A percentile compares a stretch with the other conserved stretches of the same genome.
phyloP scores from a whole-genome alignment of 2,888 invertebrate genomes.

The Pseudococcus jackbeardsleyi region DNA sequence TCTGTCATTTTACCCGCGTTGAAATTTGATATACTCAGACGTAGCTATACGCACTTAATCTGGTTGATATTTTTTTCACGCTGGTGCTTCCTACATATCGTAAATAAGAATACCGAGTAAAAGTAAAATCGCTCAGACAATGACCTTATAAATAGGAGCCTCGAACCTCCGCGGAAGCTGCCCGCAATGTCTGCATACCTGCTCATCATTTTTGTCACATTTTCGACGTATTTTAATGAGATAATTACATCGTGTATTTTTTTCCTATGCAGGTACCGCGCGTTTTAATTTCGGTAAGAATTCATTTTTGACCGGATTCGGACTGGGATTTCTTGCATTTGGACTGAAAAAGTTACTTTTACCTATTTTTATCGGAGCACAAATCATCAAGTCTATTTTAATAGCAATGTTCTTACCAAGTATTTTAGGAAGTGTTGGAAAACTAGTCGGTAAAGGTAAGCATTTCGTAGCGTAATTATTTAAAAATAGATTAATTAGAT shows the following conservation, averaged over 20 bases:
- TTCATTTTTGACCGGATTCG: slow-evolving; percentile 77
- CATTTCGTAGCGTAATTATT: neutral
- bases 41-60: neutral
- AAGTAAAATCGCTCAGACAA: slow-evolving; percentile 44
- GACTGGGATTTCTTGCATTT: slow-evolving; percentile 80
- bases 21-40: neutral
- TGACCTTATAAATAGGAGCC: slow-evolving; percentile 9
- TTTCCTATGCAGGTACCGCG: slow-evolving; percentile 65
- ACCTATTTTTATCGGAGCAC: slow-evolving; percentile 85
- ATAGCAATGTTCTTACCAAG: slow-evolving; percentile 88
- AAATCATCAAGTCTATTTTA: slow-evolving; percentile 85
- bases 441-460: slow-evolving; percentile 84
- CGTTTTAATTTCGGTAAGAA: slow-evolving; percentile 73
- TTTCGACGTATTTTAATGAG: neutral
- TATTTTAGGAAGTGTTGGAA: slow-evolving; percentile 85
- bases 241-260: neutral
- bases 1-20: neutral
- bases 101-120: slow-evolving; percentile 10
- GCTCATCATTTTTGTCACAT: too few relatives aligned
- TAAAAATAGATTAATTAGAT: too few relatives aligned
- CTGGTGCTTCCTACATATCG: slow-evolving; percentile 4
- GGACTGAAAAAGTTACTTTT: slow-evolving; percentile 87
- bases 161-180: too few relatives aligned
- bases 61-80: slow-evolving; percentile 37
- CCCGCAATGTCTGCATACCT: too few relatives aligned